Evolutionary conservation across 2,797 vertebrate species (phyloP).

Genomic region (Capromys pilorides): DNA sequence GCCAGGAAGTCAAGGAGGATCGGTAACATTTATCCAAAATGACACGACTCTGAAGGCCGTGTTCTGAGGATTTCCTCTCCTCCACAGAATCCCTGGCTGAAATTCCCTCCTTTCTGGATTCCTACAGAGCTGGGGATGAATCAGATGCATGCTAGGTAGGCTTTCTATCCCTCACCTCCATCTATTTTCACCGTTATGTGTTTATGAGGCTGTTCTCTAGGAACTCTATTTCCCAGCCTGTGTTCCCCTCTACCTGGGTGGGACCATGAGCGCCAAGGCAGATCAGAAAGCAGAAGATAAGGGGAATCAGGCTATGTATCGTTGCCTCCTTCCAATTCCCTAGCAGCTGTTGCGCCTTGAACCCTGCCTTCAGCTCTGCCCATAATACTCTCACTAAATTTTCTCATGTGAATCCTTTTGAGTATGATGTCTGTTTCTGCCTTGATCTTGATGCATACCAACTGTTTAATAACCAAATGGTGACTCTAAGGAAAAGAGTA

Average conservation of each 20-base stretch:
- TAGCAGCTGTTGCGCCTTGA: not conserved
- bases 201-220: not conserved
- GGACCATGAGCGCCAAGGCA: not conserved
- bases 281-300: slow-evolving; percentile 34
- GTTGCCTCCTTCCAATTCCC: not conserved
- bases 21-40: not conserved
- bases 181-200: not conserved
- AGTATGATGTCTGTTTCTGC: slow-evolving; percentile 47
- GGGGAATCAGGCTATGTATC: not conserved
- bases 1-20: not conserved
- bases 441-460: slow-evolving; percentile 23
- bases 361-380: not conserved
- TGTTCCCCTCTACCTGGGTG: not conserved
- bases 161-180: not conserved
- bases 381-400: not conserved
- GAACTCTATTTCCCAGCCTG: not conserved
- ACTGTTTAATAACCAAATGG: slow-evolving; percentile 42
- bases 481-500: slow-evolving; percentile 22
- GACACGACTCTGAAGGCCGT: not conserved
- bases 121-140: not conserved
- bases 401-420: slow-evolving; percentile 47
- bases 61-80: not conserved
- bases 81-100: not conserved
- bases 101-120: not conserved
- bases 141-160: not conserved